Percentiles rank a stretch among this genome's conserved stretches.
phyloP scores from a whole-genome alignment of 2,888 invertebrate species.

The Dicyrtoma fusca region DNA sequence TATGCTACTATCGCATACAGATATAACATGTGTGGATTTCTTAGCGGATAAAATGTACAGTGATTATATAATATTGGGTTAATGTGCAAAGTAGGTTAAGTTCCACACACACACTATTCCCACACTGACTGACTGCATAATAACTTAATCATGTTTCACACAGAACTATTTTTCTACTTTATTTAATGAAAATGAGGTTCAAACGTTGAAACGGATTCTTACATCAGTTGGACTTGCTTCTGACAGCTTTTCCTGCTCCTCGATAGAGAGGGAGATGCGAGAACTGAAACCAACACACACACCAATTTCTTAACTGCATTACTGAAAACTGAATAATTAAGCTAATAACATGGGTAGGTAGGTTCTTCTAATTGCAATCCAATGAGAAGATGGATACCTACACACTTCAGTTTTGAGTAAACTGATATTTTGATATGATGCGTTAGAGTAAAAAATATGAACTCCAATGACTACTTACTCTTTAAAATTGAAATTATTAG shows the following conservation, averaged over 20 bases:
- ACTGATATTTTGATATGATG: too few relatives aligned
- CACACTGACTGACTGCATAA: background rate
- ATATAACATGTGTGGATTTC: too few relatives aligned
- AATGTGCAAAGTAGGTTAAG: slow-evolving; percentile 11
- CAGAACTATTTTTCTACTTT: background rate
- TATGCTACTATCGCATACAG: too few relatives aligned
- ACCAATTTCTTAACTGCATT: background rate
- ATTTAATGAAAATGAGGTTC: slow-evolving; percentile 9
- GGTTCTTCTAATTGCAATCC: too few relatives aligned
- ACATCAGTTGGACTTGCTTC: slow-evolving; percentile 72
- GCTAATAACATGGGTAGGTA: too few relatives aligned
- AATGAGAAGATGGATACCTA: too few relatives aligned
- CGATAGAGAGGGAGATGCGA: slow-evolving; percentile 68
- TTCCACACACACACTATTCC: slow-evolving; percentile 14
- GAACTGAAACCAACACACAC: background rate
- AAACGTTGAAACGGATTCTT: slow-evolving; percentile 58
- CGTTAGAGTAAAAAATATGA: too few relatives aligned
- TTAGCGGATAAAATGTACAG: too few relatives aligned
- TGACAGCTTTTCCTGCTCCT: slow-evolving; percentile 71
- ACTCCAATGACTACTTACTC: too few relatives aligned
- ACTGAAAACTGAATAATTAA: slow-evolving; percentile 5
- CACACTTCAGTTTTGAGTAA: too few relatives aligned
- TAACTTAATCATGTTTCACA: slow-evolving; percentile 10
- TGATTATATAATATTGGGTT: slow-evolving; percentile 4
- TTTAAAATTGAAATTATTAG: slow-evolving; percentile 70